Conservation (phyloP, 2,888 invertebrate species). For the Trichogramma evanescens region DNA sequence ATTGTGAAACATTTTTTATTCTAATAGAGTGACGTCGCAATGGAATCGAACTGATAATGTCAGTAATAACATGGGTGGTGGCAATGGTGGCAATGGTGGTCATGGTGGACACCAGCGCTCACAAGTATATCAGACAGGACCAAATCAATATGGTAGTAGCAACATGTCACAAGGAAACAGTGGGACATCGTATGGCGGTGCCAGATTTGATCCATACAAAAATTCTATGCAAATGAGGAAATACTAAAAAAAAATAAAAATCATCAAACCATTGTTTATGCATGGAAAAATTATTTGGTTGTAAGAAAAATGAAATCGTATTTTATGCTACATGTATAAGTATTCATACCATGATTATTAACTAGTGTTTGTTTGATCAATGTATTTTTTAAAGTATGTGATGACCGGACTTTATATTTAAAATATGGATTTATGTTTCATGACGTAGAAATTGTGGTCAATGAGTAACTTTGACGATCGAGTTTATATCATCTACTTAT, state of each 20-base stretch:
- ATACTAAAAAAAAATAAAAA: conserved; percentile 30
- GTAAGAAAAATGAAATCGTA: neutral
- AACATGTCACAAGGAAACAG: conserved; percentile 33
- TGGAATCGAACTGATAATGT: conserved; percentile 44
- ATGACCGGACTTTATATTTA: neutral
- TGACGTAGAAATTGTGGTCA: too few relatives aligned
- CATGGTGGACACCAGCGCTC: conserved; percentile 38
- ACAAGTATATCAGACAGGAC: conserved; percentile 42
- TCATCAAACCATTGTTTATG: neutral
- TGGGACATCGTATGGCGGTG: conserved; percentile 37
- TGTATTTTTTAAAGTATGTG: conserved; percentile 17
- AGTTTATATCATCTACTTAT: too few relatives aligned
- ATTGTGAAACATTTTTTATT: neutral
- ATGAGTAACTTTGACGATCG: too few relatives aligned
- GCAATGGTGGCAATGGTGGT: neutral
- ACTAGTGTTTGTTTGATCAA: too few relatives aligned
- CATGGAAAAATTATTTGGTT: neutral
- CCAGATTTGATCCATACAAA: conserved; percentile 44
- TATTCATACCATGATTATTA: neutral
- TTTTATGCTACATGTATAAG: conserved; percentile 4
- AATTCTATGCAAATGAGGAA: conserved; percentile 44
- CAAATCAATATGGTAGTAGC: conserved; percentile 1
- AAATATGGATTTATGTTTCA: too few relatives aligned
- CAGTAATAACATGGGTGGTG: conserved; percentile 34
- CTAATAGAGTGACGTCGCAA: conserved; percentile 24